Base-by-base conservation (phyloP, 2,797 vertebrate species). In the Phoeniculus purpureus region DNA sequence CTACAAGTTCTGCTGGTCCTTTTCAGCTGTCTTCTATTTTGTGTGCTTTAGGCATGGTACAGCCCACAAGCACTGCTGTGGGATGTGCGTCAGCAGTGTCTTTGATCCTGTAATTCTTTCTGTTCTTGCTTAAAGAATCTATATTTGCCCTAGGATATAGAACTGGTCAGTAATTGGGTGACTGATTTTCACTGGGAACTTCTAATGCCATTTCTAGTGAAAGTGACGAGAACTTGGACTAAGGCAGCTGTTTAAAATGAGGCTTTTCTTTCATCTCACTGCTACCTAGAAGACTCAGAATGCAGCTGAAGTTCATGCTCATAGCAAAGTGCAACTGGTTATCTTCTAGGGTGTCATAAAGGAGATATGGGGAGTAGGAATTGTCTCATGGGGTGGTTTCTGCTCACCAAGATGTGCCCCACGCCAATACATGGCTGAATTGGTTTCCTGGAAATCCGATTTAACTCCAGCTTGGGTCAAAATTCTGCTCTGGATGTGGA, bases 81-180 rank as follows among this genome's bases (percentile, higher is more conserved):
- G 64, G 19, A 4, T 3, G 11, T 31, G 31, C 81, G 65, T 40
- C 68, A 32, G 31, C 58, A 54, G 14, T n/a, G 58, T 20, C 34
- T 85, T 83, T 54, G 70, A 19, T 73, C 62, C 32, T 87, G 22
- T 76, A 12, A 18, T 51, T 66, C 26, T 7, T 81, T 81, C 75
- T 85, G 56, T 86, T 54, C 64, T 87, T 94, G 83, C 62, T 56
- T 81, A n/a, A 90, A 91, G 87, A 62, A 93, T 40, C 59, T 9
- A 1, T 54, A 5, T 92, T 89, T 89, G 68, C 78, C 58, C 37
- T 81, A 37, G 47, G 74, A 15, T 58, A 21, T 20, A 29, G 54
- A 77, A 48, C 81, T 84, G 37, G 23, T 78, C 1, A 0, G 26
- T 85, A 62, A 26, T 2, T 62, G 15, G 15, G 16, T 87, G 61